Evolutionary conservation across 1,140 invertebrate genomes (phyloP), one percentile per base, ranked within the genome.

Genomic region (Formica selysi): DNA sequence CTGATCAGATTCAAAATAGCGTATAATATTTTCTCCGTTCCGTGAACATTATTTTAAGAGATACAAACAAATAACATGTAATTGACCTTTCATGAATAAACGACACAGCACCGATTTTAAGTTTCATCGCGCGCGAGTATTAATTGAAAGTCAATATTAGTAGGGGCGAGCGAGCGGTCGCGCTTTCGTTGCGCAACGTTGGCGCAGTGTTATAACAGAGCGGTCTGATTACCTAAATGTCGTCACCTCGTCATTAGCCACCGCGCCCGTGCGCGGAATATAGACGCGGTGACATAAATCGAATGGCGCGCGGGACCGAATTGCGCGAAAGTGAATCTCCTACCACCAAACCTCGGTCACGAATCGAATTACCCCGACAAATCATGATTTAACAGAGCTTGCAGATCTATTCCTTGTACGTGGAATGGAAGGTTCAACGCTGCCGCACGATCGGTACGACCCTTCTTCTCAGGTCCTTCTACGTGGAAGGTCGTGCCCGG

Each of bases 321-420:
- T 80, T 29, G 61, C 38, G 48, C 57, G 62, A 64, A 87, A 90
- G 64, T 36, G 86, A 76, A 65, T 87, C 74, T 59, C 62, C 54
- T 70, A 81, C 65, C 65, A 38, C 70, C 62, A 71, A 76, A 87
- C 70, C 80, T 76, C 76, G 67, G 44, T 44, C 76, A 78, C 70
- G 41, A 85, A 90, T 89, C 89, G 85, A 87, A 76, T 90, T 90
- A 85, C 44, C 61, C 10, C 73, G 79, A 61, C 85, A 80, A 90
- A 90, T 90, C 86, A 88, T 84, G 89, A 90, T 90, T 90, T 86
- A 90, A 90, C 86, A 83, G 81, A 87, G 81, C 89, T 90, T 88
- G 86, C 89, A 90, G 86, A 90, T 90, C 89, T 86, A 88, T 90
- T 90, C 44, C 59, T 73, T 73, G 89, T 90, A 90, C 89, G 86